A percentile compares a stretch with the other conserved stretches of the same genome.
phyloP scores from a whole-genome alignment of 1,140 invertebrate genomes.

The Temnothorax longispinosus region DNA sequence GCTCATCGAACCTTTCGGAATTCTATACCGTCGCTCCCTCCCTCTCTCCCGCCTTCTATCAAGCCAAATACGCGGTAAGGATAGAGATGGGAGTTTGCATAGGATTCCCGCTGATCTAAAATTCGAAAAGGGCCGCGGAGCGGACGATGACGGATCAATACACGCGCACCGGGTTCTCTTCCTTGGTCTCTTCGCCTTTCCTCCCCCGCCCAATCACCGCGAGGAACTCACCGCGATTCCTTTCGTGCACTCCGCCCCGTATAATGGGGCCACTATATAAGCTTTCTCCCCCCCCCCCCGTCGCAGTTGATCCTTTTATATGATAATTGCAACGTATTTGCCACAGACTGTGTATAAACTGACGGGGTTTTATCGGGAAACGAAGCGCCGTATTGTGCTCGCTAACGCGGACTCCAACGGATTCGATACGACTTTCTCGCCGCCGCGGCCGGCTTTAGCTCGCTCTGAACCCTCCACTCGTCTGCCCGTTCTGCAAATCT shows the following conservation, averaged over 20 bases:
- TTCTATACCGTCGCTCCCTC: slow-evolving; percentile 18
- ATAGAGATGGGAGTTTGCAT: slow-evolving; percentile 65
- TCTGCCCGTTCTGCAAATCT: slow-evolving; percentile 3
- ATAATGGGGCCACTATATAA: slow-evolving; percentile 71
- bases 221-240: slow-evolving; percentile 57
- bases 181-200: not conserved
- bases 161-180: slow-evolving; percentile 21
- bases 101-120: slow-evolving; percentile 74
- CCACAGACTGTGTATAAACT: slow-evolving; percentile 76
- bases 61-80: slow-evolving; percentile 45
- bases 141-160: slow-evolving; percentile 75
- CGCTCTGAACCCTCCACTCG: not conserved
- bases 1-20: slow-evolving; percentile 53
- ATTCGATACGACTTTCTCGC: slow-evolving; percentile 60
- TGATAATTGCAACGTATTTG: slow-evolving; percentile 82
- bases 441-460: slow-evolving; percentile 8
- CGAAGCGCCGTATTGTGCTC: slow-evolving; percentile 67
- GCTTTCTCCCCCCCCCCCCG: slow-evolving; percentile 64
- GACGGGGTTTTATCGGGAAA: slow-evolving; percentile 72
- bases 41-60: not conserved
- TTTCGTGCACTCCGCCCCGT: slow-evolving; percentile 59
- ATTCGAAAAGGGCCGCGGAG: slow-evolving; percentile 70
- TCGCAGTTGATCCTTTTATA: slow-evolving; percentile 81
- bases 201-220: not conserved
- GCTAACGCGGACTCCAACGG: slow-evolving; percentile 57